Conservation (phyloP, 2,113 vertebrate species). For the Scatophagus argus region DNA sequence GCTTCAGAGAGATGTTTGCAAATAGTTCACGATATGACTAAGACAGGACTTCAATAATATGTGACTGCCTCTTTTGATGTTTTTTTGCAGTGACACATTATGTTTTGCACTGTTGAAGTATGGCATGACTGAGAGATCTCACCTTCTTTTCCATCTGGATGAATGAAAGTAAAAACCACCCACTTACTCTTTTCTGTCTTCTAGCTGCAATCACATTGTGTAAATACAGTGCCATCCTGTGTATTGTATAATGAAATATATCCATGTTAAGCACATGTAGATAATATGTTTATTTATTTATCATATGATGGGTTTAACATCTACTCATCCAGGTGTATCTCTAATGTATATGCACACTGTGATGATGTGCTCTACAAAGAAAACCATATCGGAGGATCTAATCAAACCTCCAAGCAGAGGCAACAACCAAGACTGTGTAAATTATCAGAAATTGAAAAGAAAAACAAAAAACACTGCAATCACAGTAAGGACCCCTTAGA, state of each 20-base stretch:
- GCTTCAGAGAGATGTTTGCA: slow-evolving; percentile 14
- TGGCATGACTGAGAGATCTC: slow-evolving; percentile 15
- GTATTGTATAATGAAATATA: not conserved
- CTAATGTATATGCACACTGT: slow-evolving; percentile 11
- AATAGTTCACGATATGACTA: not conserved
- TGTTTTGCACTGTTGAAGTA: slow-evolving; percentile 7
- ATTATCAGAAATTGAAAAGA: not conserved
- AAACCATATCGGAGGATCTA: slow-evolving; percentile 3
- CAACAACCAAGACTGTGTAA: not conserved
- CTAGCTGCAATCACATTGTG: not conserved
- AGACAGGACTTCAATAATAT: not conserved
- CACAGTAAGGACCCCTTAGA: not conserved
- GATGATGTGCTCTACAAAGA: not conserved
- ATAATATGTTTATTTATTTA: not conserved
- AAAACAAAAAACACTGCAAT: too few species aligned
- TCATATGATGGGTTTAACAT: not conserved
- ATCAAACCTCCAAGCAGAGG: slow-evolving; percentile 4
- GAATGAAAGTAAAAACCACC: slow-evolving; percentile 15
- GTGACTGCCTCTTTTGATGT: slow-evolving; percentile 9
- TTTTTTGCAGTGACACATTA: slow-evolving; percentile 18
- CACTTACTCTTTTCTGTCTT: not conserved
- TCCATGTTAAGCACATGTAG: not conserved
- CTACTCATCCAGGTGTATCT: not conserved
- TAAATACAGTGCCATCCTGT: not conserved
- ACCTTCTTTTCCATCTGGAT: not conserved